Evolutionary conservation across 2,113 vertebrate genomes (phyloP), one percentile per base, ranked within the genome.

Genomic region (Pluvialis apricaria): DNA sequence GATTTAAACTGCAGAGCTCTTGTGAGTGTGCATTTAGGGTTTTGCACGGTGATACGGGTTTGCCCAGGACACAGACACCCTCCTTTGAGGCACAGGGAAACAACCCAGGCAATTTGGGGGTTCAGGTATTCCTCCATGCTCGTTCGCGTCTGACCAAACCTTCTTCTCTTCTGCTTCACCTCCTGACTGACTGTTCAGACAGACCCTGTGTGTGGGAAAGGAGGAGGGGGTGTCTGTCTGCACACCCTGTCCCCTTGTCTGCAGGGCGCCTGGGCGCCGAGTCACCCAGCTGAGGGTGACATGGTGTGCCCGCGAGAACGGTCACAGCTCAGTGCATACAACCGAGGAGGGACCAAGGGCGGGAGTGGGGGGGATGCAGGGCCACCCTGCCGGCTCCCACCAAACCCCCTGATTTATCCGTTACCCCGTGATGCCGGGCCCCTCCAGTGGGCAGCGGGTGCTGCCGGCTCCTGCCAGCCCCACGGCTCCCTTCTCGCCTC

Each of bases 261-360:
- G 32, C 54, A 10, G 68, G 5, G 68, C 1, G 4, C 62, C 64
- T 9, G 1, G 54, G 91, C 54, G 47, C 62, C 1, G 0, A 2
- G 40, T 34, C 91, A 36, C 77, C 58, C 36, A 2, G 29, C 32
- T 10, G 72, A 3, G 0, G 2, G 61, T 26, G 40, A 21, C 17
- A 0, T 4, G 19, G 26, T 3, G 10, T 2, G 34, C 8, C 80
- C 68, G 3, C 0, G 10, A 52, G 52, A 20, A 58, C 5, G 0
- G 57, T 8, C 47, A 4, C 42, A 45, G 52, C 78, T 94, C 29
- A 0, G 40, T 3, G 17, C 44, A 11, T 10, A 3, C 32, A 26
- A 42, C 49, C 1, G 2, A 26, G 61, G 32, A 5, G 22, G 13
- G 16, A 4, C 19, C 0, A 2, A 51, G 61, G 3, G 47, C 42